Evolutionary conservation across 2,888 invertebrate genomes (phyloP).

Genomic region (Drosophila mercatorum): DNA sequence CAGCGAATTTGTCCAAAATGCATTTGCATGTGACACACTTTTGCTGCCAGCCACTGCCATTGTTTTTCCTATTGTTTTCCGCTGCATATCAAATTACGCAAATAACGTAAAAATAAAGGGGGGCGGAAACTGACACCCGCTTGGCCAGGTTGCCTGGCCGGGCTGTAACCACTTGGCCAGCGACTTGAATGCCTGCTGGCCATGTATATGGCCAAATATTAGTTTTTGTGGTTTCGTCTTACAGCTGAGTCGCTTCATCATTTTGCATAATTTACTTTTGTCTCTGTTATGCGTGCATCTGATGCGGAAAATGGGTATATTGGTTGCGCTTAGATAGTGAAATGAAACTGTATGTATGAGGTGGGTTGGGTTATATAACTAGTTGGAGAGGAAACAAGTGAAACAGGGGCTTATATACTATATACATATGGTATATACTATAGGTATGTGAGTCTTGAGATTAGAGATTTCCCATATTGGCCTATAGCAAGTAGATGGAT

Average conservation of each 20-base stretch:
- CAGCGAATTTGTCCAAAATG: slow-evolving; percentile 49
- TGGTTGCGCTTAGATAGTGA: neutral
- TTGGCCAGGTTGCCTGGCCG: slow-evolving; percentile 27
- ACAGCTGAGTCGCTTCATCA: slow-evolving; percentile 21
- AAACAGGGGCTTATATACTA: neutral
- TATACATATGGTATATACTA: neutral
- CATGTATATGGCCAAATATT: slow-evolving; percentile 12
- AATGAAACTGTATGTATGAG: neutral
- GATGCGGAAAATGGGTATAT: neutral
- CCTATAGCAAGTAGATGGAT: too few relatives aligned
- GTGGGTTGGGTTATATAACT: neutral
- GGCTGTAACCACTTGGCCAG: slow-evolving; percentile 10
- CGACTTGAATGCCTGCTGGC: neutral
- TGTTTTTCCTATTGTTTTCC: slow-evolving; percentile 51
- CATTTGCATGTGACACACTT: slow-evolving; percentile 78
- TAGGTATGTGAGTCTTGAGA: too few relatives aligned
- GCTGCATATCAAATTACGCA: slow-evolving; percentile 66
- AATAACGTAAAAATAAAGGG: slow-evolving; percentile 31
- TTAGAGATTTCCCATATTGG: too few relatives aligned
- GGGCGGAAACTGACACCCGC: slow-evolving; percentile 68
- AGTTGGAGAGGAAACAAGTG: neutral
- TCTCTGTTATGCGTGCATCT: neutral
- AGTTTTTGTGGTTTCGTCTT: slow-evolving; percentile 30
- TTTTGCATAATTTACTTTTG: slow-evolving; percentile 24
- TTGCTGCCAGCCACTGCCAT: slow-evolving; percentile 24